Conservation (phyloP, 2,113 vertebrate species). For the Cyanoderma ruficeps region DNA sequence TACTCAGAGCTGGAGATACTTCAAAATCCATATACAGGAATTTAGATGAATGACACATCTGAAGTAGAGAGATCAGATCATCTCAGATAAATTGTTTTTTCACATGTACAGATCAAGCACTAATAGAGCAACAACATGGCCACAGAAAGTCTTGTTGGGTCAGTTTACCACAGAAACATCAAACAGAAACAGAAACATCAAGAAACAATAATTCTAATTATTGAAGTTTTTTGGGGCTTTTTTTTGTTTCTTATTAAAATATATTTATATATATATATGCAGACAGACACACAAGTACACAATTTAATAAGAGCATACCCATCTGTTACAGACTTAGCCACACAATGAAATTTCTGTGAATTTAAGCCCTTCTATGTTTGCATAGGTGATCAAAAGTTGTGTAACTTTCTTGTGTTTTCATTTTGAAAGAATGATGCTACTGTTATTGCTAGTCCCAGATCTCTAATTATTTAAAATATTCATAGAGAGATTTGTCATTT, state of each 20-base stretch:
- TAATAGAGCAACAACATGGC: neutral
- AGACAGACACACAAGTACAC: neutral
- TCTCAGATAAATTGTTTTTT: neutral
- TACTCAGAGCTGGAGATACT: neutral
- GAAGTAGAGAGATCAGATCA: neutral
- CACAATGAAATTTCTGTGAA: neutral
- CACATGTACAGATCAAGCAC: neutral
- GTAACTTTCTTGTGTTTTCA: neutral
- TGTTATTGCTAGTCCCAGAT: neutral
- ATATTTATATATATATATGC: neutral
- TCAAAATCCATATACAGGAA: neutral
- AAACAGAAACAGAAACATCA: neutral
- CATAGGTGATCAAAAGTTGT: neutral
- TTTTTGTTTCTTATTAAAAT: neutral
- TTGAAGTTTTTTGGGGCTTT: fast-evolving
- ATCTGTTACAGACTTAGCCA: neutral
- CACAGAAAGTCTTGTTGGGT: neutral
- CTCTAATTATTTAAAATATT: neutral
- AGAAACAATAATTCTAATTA: neutral
- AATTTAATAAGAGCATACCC: neutral
- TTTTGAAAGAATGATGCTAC: neutral
- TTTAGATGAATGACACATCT: neutral
- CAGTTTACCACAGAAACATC: neutral
- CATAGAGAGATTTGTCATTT: neutral
- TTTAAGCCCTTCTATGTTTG: neutral